These are phyloP conservation scores for Spinus olivaceus DNA, from an alignment of 2,797 vertebrate genomes.

Conservation along the genomic window DNA sequence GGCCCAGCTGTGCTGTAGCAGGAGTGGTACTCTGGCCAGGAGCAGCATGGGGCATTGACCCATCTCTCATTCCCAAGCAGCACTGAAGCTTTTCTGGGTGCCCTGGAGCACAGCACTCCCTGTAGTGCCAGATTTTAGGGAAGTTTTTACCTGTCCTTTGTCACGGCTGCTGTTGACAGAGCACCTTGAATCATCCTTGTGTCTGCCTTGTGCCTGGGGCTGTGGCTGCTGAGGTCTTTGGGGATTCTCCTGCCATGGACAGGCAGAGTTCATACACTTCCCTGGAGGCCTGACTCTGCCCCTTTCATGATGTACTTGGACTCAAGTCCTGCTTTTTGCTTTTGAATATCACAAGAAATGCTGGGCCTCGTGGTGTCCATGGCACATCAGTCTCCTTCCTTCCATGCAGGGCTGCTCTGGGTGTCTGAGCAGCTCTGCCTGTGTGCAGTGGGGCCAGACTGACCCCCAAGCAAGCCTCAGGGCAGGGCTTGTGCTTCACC, in stretches of 20 bases:
- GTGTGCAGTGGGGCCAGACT: too few species aligned
- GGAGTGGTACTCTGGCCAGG: background rate
- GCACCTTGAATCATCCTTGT: background rate
- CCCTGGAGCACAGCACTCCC: background rate
- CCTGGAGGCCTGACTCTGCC: background rate
- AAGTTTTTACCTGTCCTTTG: background rate
- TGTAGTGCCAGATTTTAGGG: background rate
- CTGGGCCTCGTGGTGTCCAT: background rate
- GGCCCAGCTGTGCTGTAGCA: background rate
- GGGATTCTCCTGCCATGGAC: background rate
- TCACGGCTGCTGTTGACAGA: background rate
- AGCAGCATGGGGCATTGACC: accelerated
- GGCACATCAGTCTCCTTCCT: background rate
- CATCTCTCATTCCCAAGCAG: background rate
- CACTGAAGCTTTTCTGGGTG: background rate
- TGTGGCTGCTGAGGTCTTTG: background rate
- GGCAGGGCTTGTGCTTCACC: background rate
- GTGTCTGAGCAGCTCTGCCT: background rate
- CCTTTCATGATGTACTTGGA: background rate
- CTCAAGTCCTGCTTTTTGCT: background rate
- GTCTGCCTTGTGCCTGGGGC: background rate
- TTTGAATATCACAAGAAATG: background rate
- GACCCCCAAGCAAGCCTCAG: background rate
- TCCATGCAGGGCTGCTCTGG: background rate
- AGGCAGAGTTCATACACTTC: background rate